phyloP scores from a whole-genome alignment of 2,888 invertebrate species.

The Dynastes tityus region DNA sequence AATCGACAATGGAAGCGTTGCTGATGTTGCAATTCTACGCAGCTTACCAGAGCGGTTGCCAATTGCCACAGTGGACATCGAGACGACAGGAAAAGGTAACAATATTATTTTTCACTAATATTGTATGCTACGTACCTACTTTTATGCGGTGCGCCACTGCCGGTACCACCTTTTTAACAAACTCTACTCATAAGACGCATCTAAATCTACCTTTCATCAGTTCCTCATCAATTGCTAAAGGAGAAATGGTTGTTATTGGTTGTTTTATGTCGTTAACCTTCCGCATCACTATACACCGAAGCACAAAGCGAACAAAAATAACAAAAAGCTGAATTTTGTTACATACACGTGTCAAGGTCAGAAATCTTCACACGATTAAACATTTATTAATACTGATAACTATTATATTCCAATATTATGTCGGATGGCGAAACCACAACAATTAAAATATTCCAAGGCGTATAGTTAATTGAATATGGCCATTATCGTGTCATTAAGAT shows the following conservation, averaged over 20 bases:
- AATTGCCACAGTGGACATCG: too few relatives aligned
- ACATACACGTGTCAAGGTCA: slow-evolving; percentile 48
- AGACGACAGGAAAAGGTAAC: too few relatives aligned
- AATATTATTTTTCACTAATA: too few relatives aligned
- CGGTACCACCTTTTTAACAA: too few relatives aligned
- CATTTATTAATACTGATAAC: slow-evolving; percentile 47
- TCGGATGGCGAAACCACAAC: slow-evolving; percentile 50
- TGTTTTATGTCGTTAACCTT: slow-evolving; percentile 38
- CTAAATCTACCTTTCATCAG: neutral
- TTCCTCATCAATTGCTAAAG: neutral
- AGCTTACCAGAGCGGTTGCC: too few relatives aligned
- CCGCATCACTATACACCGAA: neutral
- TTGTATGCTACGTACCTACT: too few relatives aligned
- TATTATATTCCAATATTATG: slow-evolving; percentile 47
- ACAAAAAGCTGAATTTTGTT: slow-evolving; percentile 21
- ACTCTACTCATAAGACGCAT: too few relatives aligned
- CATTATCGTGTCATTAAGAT: slow-evolving; percentile 51
- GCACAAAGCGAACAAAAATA: slow-evolving; percentile 20
- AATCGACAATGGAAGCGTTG: too few relatives aligned
- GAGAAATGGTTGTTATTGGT: slow-evolving; percentile 21
- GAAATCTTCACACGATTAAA: slow-evolving; percentile 44
- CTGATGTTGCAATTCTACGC: too few relatives aligned
- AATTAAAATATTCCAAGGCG: slow-evolving; percentile 48
- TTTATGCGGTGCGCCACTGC: too few relatives aligned
- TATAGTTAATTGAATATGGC: slow-evolving; percentile 52